Evolutionary conservation across 2,888 invertebrate species (phyloP).

Genomic region (Tinea pellionella): DNA sequence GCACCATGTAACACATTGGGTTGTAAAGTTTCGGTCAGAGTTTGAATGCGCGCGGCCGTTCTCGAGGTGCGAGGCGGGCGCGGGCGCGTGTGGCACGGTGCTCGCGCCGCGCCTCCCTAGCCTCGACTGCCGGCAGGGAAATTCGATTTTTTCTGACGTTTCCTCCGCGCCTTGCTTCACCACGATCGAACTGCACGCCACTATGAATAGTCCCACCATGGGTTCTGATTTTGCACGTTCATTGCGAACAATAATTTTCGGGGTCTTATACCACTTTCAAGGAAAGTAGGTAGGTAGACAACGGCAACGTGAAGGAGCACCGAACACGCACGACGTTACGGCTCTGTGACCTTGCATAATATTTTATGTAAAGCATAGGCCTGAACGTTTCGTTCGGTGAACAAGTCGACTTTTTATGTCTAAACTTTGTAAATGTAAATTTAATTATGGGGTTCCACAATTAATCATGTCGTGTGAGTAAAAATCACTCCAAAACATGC

Average conservation of each 20-base stretch:
- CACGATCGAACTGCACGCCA: conserved; percentile 67
- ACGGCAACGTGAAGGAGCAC: not conserved
- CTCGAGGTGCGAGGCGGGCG: conserved; percentile 45
- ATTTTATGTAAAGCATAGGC: not conserved
- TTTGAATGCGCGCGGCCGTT: conserved; percentile 23
- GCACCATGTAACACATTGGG: not conserved
- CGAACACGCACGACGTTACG: conserved; percentile 2
- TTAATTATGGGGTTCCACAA: not conserved
- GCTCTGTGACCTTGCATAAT: conserved; percentile 3
- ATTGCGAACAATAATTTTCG: conserved; percentile 19
- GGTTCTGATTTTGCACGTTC: conserved; percentile 62
- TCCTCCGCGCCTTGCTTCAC: conserved; percentile 63
- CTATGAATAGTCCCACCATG: not conserved
- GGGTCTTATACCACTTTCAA: not conserved
- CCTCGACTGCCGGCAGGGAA: conserved; percentile 64
- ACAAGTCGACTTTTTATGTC: not conserved
- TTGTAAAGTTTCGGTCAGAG: conserved; percentile 15
- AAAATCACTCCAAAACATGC: conserved; percentile 1
- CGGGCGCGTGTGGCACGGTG: conserved; percentile 45
- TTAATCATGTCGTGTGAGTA: conserved; percentile 7
- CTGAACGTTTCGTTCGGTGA: not conserved
- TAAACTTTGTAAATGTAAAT: conserved; percentile 2
- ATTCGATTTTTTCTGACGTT: conserved; percentile 65
- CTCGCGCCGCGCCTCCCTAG: conserved; percentile 62
- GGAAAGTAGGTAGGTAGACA: not conserved